phyloP scores from a whole-genome alignment of 2,888 invertebrate genomes.

The Lasioglossum marginatum region DNA sequence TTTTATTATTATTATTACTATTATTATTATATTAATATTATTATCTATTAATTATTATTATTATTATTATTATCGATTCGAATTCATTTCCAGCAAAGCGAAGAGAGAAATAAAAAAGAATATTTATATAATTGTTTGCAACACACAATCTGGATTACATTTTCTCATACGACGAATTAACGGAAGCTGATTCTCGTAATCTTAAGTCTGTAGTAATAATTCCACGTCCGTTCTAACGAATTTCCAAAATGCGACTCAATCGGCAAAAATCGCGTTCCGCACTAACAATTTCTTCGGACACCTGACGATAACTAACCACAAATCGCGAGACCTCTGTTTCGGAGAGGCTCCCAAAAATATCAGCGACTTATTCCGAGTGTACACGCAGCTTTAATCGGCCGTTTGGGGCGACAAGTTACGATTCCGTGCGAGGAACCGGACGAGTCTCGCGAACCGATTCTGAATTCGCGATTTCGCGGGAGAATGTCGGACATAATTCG shows the following conservation, averaged over 20 bases:
- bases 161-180: background rate
- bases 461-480: background rate
- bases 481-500: background rate
- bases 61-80: conserved; percentile 11
- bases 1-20: background rate
- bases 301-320: background rate
- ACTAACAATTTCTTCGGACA: background rate
- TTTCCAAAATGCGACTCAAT: background rate
- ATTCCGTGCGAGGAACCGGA: conserved; percentile 63
- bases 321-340: background rate
- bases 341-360: background rate
- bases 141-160: conserved; percentile 16
- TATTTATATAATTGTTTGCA: conserved; percentile 16
- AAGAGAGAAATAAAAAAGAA: conserved; percentile 23
- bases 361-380: background rate
- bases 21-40: background rate
- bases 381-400: conserved; percentile 47
- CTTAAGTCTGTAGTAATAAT: background rate
- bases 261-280: background rate
- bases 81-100: conserved; percentile 18
- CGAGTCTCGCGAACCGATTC: conserved; percentile 38
- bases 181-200: background rate
- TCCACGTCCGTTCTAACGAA: background rate
- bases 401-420: conserved; percentile 50
- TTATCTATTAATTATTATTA: conserved; percentile 5